phyloP scores from a whole-genome alignment of 2,888 invertebrate species.

The Diarsia dahlii region DNA sequence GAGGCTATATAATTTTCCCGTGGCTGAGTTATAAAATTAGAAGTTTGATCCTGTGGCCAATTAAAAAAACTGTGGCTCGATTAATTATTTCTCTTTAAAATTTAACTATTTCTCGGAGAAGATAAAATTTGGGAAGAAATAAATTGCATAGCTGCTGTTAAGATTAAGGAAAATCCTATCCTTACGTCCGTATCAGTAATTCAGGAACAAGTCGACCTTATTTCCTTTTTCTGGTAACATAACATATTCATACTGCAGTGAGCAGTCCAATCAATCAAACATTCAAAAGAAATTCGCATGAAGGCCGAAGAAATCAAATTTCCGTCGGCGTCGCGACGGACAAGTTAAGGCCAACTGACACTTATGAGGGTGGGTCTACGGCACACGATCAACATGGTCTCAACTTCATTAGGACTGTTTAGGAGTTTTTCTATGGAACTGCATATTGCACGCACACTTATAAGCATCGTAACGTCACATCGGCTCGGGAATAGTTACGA shows the following conservation, averaged over 20 bases:
- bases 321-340: slow-evolving; percentile 62
- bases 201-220: slow-evolving; percentile 15
- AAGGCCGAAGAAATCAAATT: slow-evolving; percentile 73
- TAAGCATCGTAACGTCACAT: not conserved
- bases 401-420: not conserved
- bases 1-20: no score
- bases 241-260: slow-evolving; percentile 44
- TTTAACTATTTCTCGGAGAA: not conserved
- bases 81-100: no score
- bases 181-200: not conserved
- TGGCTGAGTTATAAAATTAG: no score
- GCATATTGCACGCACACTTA: slow-evolving; percentile 17
- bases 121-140: not conserved
- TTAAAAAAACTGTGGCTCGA: no score
- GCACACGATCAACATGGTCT: not conserved
- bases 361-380: not conserved
- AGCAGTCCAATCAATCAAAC: slow-evolving; percentile 64
- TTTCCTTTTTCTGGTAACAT: slow-evolving; percentile 23
- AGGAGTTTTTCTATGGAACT: not conserved
- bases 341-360: slow-evolving; percentile 64
- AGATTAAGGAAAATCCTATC: not conserved
- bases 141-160: not conserved
- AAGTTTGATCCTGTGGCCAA: no score
- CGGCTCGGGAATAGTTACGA: no score
- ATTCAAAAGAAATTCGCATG: slow-evolving; percentile 66